Evolutionary conservation across 2,797 vertebrate species (phyloP), one percentile per base, ranked within the genome.

Genomic region (Monodelphis domestica): DNA sequence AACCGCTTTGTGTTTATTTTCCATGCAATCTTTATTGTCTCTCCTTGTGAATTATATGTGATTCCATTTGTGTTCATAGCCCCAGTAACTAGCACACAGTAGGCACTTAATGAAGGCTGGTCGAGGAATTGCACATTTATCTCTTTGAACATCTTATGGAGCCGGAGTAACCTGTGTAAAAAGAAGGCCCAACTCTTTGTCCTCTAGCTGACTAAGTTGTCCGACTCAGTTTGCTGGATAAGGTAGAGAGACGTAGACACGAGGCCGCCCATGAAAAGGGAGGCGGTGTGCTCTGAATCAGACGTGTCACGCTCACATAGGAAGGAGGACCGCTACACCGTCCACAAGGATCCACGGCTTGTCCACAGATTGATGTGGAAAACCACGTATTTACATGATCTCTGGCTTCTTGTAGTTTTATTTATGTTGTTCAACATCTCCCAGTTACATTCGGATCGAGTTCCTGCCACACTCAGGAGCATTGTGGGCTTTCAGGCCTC

Each of bases 141-240:
- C 4, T 24, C 0, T 0, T 24, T 0, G 55, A 30, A 1, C 53
- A 5, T 7, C 14, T n/a, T 88, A 7, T 54, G n/a, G 17, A 12
- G 12, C 78, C 3, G 1, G 52, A 52, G 91, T 51, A 38, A 6
- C 0, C n/a, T 12, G 17, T 38, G 17, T 21, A 70, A 70, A 38
- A 1, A 45, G 0, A 5, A 4, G 6, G 3, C 0, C 57, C 38
- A 1, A 0, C 0, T 21, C 54, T 53, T 57, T 0, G 0, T 33
- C 9, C 33, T 4, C 0, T 15, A 4, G 4, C 2, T 1, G 9
- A 87, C 89, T 70, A 53, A 54, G 89, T 33, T 89, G 78, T 24
- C 0, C 0, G 28, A 30, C 89, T n/a, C 21, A 53, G 53, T 12
- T 78, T 33, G 2, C 1, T 2, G 54, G 15, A 21, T 54, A 33